Evolutionary conservation across 2,113 vertebrate species (phyloP).

Genomic region (Indicator maculatus): DNA sequence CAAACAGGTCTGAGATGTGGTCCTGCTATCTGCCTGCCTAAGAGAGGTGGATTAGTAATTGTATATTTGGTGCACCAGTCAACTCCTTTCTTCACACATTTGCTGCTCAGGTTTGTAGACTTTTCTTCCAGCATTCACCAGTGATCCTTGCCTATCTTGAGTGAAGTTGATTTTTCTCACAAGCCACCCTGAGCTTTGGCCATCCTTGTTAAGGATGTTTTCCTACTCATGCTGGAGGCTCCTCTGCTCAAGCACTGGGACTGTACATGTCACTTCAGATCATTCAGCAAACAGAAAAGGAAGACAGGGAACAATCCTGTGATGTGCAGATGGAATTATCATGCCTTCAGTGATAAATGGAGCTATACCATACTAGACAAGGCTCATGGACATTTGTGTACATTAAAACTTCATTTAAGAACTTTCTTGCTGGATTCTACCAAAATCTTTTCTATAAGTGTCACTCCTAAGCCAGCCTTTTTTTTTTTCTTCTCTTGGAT

Average conservation of each 20-base stretch:
- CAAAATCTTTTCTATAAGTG: neutral
- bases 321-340: neutral
- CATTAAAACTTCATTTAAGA: neutral
- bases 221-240: neutral
- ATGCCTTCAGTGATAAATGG: accelerated
- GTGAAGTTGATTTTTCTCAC: neutral
- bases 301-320: accelerated
- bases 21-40: neutral
- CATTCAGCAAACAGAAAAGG: neutral
- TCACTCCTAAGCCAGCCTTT: neutral
- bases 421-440: neutral
- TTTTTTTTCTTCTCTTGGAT: neutral
- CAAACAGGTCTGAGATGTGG: neutral
- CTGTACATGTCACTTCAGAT: neutral
- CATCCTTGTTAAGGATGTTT: neutral
- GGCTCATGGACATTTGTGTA: neutral
- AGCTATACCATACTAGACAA: neutral
- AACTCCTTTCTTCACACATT: neutral
- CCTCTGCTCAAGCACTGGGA: neutral
- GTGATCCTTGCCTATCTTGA: neutral
- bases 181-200: accelerated
- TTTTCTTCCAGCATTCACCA: neutral
- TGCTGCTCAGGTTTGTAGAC: neutral
- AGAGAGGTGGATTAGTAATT: neutral
- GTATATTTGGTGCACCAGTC: neutral